Conservation (phyloP, 1,140 invertebrate genomes). For the Branchinecta lindahli region DNA sequence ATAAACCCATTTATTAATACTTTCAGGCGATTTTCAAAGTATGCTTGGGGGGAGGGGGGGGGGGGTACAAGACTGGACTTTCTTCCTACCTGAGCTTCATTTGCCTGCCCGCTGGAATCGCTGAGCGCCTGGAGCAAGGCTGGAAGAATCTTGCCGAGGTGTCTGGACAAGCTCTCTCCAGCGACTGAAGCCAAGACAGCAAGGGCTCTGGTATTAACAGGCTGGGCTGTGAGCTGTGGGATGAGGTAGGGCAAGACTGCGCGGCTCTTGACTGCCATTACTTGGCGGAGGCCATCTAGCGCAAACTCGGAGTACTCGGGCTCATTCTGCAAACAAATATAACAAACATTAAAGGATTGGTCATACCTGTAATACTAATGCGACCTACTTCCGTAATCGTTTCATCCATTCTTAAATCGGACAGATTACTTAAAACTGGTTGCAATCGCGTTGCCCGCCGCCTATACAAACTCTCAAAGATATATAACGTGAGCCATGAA, state of each 20-base stretch:
- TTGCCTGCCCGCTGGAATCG: constrained; percentile 45
- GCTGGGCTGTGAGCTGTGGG: constrained; percentile 68
- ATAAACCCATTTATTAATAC: no score
- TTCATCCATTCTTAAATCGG: no score
- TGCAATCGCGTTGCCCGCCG: no score
- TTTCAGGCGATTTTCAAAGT: no score
- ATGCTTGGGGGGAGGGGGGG: no score
- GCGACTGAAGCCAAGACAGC: constrained; percentile 83
- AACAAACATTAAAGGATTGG: not conserved
- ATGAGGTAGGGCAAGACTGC: constrained; percentile 90
- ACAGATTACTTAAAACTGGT: no score
- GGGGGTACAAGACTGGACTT: no score
- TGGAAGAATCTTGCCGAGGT: constrained; percentile 76
- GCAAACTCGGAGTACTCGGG: constrained; percentile 64
- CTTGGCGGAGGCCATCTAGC: constrained; percentile 83
- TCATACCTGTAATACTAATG: no score
- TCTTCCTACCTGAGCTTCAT: constrained; percentile 43
- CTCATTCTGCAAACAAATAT: constrained; percentile 43
- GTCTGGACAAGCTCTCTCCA: constrained; percentile 77
- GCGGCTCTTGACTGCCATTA: constrained; percentile 89
- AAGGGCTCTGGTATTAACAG: constrained; percentile 79
- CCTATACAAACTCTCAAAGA: no score
- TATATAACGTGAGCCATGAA: no score
- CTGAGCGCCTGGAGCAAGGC: constrained; percentile 66
- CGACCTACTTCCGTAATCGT: no score